phyloP scores from a whole-genome alignment of 2,888 invertebrate species.

The Synanthedon tipuliformis region DNA sequence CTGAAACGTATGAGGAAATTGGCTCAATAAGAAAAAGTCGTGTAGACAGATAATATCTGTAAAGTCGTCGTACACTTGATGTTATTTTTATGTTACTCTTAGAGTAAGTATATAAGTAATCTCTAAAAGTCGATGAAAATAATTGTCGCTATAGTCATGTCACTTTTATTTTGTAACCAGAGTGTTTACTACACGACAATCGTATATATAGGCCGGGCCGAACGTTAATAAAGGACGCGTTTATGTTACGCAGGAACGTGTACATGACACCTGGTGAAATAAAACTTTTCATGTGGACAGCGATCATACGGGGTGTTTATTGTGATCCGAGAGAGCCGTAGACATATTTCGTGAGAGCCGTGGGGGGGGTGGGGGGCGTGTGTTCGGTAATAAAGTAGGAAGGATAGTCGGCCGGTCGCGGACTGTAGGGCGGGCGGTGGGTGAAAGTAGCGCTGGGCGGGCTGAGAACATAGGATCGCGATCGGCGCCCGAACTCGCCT shows the following conservation, averaged over 20 bases:
- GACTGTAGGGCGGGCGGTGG: constrained; percentile 15
- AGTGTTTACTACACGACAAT: not conserved
- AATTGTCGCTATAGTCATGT: no score
- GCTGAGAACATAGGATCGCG: constrained; percentile 21
- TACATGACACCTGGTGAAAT: constrained; percentile 42
- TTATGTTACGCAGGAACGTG: constrained; percentile 36
- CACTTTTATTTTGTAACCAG: no score
- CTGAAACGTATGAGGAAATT: constrained; percentile 66
- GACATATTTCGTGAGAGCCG: constrained; percentile 33
- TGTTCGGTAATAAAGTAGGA: constrained; percentile 5
- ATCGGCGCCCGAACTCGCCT: constrained; percentile 22
- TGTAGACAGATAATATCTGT: constrained; percentile 43
- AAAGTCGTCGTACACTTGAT: constrained; percentile 52
- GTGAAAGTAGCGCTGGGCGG: constrained; percentile 4
- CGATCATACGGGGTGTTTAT: constrained; percentile 39
- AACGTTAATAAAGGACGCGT: constrained; percentile 28
- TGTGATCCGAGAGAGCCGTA: constrained; percentile 31
- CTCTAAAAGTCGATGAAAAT: no score
- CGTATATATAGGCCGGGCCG: not conserved
- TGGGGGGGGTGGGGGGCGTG: constrained; percentile 14
- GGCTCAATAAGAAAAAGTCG: constrained; percentile 67
- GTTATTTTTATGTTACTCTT: constrained; percentile 1
- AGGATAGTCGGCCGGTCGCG: not conserved
- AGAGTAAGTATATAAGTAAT: no score
- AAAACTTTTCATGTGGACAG: constrained; percentile 41